These are phyloP conservation scores for Betta splendens DNA, from an alignment of 2,797 vertebrate genomes.

Conservation along the genomic window DNA sequence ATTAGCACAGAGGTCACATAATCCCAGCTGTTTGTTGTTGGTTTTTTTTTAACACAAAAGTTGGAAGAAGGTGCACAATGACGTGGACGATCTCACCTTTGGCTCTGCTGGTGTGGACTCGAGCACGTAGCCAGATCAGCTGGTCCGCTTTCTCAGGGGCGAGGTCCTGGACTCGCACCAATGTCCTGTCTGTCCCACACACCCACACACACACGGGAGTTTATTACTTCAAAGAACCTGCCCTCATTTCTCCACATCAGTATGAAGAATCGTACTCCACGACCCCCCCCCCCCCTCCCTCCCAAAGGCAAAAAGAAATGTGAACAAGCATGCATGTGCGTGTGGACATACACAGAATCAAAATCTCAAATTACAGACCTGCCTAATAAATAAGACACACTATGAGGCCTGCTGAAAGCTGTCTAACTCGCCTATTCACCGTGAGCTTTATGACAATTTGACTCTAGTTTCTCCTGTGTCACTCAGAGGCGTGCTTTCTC, in stretches of 20 bases:
- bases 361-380: slow-evolving; percentile 71
- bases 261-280: slow-evolving; percentile 30
- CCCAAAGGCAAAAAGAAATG: slow-evolving; percentile 55
- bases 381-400: slow-evolving; percentile 78
- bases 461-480: slow-evolving; percentile 74
- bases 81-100: slow-evolving; percentile 87
- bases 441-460: slow-evolving; percentile 69
- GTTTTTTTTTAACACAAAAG: slow-evolving; percentile 13
- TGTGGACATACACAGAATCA: slow-evolving; percentile 53
- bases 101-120: slow-evolving; percentile 97
- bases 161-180: slow-evolving; percentile 89
- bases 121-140: slow-evolving; percentile 93
- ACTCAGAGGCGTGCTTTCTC: slow-evolving; percentile 61
- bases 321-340: slow-evolving; percentile 50
- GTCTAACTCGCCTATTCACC: slow-evolving; percentile 59
- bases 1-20: slow-evolving; percentile 37
- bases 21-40: slow-evolving; percentile 26
- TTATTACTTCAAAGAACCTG: slow-evolving; percentile 67
- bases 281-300: slow-evolving; percentile 5
- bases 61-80: slow-evolving; percentile 30
- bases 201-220: slow-evolving; percentile 20
- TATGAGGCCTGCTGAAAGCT: slow-evolving; percentile 65
- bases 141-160: slow-evolving; percentile 88
- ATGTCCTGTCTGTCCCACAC: slow-evolving; percentile 85
- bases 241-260: slow-evolving; percentile 17